Base-by-base conservation (phyloP, 2,113 vertebrate species). In the Lycaon pictus region DNA sequence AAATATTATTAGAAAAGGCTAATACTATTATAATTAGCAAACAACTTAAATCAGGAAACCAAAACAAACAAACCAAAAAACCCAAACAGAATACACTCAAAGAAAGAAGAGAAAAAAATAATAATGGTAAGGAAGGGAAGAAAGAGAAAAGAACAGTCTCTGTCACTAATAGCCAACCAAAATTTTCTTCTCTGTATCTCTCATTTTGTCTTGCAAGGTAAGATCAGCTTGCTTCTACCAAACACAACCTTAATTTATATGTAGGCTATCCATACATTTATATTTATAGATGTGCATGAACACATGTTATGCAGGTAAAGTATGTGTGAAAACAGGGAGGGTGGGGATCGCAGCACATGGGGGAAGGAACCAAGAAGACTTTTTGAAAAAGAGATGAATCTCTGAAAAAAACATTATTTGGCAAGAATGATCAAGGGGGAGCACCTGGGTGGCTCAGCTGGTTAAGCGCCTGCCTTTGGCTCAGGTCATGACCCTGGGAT, bases 191-290 rank as follows among this genome's bases (percentile, higher is more conserved):
- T 81, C 32, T 12, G 8, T 79, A 23, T 62, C 27, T 63, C 29
- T 95, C 43, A 96, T 60, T 94, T 37, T 79, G 58, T 79, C 48
- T 93, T 27, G 29, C 58, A 93, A 79, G n/a, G 22, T 32, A 95
- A 35, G 53, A 60, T 89, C 32, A 91, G 63, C 94, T 19, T 89
- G 53, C 11, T 88, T 92, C 43, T 58, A 77, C 23, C 43, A 91
- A 95, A 89, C 5, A 82, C 88, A 85, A 71, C 23, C 88, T 88
- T 84, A 67, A 80, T 12, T 74, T 55, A 63, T 63, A 95, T 17
- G 43, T 5, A 84, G 23, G 29, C 20, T 82, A 93, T 23, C 27
- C 13, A 65, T 2, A 51, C 11, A 63, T 35, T 60, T 95, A 62
- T 65, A 69, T 60, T 67, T 56, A 67, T 5, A 29, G 27, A 37